Conservation (phyloP, 2,888 invertebrate genomes). For the Drosophila longiperda region DNA sequence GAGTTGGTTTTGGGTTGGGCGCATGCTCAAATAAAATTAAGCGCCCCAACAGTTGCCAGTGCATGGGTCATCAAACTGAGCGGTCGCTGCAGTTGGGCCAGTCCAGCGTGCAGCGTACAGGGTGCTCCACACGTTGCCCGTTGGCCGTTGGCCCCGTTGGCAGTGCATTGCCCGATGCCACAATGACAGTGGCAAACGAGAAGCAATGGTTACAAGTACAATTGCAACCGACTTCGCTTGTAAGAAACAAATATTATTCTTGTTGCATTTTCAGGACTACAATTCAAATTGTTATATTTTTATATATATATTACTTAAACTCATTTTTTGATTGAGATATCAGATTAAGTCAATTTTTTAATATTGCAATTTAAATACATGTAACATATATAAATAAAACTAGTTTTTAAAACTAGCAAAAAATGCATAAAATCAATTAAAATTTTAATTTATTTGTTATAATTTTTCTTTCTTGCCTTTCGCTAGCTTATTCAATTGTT, state of each 20-base stretch:
- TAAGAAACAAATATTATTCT: neutral
- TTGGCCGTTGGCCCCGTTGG: neutral
- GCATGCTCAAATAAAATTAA: conserved; percentile 73
- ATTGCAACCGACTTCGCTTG: neutral
- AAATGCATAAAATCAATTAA: neutral
- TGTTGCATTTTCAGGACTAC: neutral
- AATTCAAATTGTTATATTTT: neutral
- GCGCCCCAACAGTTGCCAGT: conserved; percentile 59
- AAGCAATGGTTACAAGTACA: neutral
- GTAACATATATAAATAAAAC: neutral
- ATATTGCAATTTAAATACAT: neutral
- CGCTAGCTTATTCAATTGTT: neutral
- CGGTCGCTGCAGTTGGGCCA: conserved; percentile 37
- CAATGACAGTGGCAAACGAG: neutral
- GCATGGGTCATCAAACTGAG: conserved; percentile 75
- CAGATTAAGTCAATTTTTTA: neutral
- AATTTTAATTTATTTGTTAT: fast-evolving
- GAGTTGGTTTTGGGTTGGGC: neutral
- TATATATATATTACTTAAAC: neutral
- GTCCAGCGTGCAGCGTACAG: conserved; percentile 26
- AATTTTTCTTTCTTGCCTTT: neutral
- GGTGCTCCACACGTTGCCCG: conserved; percentile 15
- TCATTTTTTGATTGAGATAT: neutral
- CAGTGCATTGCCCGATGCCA: neutral
- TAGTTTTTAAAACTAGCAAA: neutral